Evolutionary conservation across 2,113 vertebrate species (phyloP).

Genomic region (Pseudorasbora parva): DNA sequence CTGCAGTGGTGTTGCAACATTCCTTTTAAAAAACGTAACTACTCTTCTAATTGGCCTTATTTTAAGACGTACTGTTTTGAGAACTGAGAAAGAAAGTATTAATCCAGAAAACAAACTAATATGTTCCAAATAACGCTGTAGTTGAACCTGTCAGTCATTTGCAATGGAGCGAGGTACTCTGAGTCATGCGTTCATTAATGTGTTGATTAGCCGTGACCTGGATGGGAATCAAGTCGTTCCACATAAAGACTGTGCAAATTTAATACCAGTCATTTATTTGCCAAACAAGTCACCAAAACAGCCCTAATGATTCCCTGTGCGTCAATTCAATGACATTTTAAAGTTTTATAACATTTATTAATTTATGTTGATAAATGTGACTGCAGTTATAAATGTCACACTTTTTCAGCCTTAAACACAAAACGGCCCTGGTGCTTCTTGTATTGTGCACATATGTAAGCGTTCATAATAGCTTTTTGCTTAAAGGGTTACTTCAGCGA

Average conservation of each 20-base stretch:
- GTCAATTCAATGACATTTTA: conserved; percentile 33
- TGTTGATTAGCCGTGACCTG: conserved; percentile 47
- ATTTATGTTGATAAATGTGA: too few species aligned
- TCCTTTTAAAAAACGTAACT: neutral
- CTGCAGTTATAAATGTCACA: neutral
- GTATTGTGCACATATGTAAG: conserved; percentile 32
- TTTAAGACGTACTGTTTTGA: neutral
- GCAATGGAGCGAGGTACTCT: conserved; percentile 60
- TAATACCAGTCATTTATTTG: conserved; percentile 38
- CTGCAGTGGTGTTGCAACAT: neutral
- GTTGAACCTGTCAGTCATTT: conserved; percentile 50
- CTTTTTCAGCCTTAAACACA: neutral
- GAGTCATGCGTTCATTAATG: conserved; percentile 52
- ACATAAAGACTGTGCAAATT: neutral
- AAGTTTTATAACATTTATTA: neutral
- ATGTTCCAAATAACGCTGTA: conserved; percentile 58
- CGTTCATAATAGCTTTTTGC: neutral
- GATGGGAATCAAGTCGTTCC: conserved; percentile 28
- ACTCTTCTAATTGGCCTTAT: neutral
- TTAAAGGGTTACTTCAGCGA: too few species aligned
- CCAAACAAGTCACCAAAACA: conserved; percentile 45
- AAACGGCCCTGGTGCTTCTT: neutral
- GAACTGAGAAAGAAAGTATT: neutral
- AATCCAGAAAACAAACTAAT: neutral
- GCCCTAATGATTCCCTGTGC: conserved; percentile 45